Evolutionary conservation across 2,797 vertebrate genomes (phyloP), one percentile per base, ranked within the genome.

Genomic region (Cichlasoma orientale): DNA sequence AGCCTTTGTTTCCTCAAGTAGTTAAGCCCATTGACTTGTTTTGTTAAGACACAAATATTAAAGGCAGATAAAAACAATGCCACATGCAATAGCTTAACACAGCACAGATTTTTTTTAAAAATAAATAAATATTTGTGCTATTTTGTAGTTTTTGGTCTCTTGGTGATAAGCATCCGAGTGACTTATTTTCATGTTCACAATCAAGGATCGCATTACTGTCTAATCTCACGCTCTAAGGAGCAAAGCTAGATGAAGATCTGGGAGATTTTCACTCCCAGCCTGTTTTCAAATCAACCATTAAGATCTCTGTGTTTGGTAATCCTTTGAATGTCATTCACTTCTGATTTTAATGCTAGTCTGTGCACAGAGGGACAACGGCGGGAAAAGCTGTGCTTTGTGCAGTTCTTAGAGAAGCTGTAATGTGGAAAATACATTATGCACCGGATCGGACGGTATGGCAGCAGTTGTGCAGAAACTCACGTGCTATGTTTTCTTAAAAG

Each of bases 161-260:
- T 50, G 74, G 74, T 84, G 91, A 91, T 90, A 75, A 80, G 70
- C 77, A 92, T 91, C 91, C 85, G 73, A 84, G 76, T 74, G 84
- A 85, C 81, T 93, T 89, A 86, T 93, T 92, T 90, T 89, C 83
- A 83, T 91, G 83, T 88, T 91, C 87, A 84, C 88, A 92, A 91
- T 90, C 86, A 89, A 89, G 80, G 76, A 89, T 89, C 18, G 47
- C 81, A 79, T 93, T 90, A 88, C 59, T 55, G 83, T 90, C 80
- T 92, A 90, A 92, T 93, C 90, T 93, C 88, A 86, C 44, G 78
- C 91, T 91, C 79, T 83, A 74, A 92, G 82, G 89, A 88, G 83
- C 87, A 91, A 90, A 87, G 89, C 87, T 70, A 72, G 87, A 89
- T 83, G 81, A 80, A 82, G 88, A 91, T 92, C 85, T 69, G 75